Percentiles rank a stretch among this genome's conserved stretches.
Conservation (phyloP, 2,888 invertebrate genomes). For the Erebia palarica region DNA sequence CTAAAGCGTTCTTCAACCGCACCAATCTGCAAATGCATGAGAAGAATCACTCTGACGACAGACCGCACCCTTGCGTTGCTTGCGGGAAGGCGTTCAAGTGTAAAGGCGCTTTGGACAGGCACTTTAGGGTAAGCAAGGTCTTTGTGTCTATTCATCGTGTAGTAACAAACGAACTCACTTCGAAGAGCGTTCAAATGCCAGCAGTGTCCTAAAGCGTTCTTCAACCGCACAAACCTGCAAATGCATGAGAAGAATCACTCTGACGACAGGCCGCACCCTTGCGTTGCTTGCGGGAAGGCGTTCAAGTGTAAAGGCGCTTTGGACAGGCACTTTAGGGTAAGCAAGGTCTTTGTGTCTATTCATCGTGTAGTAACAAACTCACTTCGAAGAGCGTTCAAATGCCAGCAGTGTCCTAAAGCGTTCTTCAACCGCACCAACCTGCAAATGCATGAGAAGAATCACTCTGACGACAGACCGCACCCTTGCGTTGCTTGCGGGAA, state of each 20-base stretch:
- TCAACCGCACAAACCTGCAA: slow-evolving; percentile 68
- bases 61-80: slow-evolving; percentile 65
- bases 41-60: slow-evolving; percentile 66
- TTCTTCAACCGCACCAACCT: slow-evolving; percentile 72
- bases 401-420: slow-evolving; percentile 63
- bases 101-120: slow-evolving; percentile 68
- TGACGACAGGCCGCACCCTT: slow-evolving; percentile 63
- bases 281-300: slow-evolving; percentile 65
- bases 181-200: slow-evolving; percentile 60
- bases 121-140: slow-evolving; percentile 53
- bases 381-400: slow-evolving; percentile 63
- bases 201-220: slow-evolving; percentile 68
- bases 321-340: slow-evolving; percentile 64
- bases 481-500: slow-evolving; percentile 65
- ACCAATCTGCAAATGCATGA: slow-evolving; percentile 70
- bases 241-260: slow-evolving; percentile 73
- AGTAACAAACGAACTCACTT: slow-evolving; percentile 66
- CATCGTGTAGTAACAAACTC: slow-evolving; percentile 55
- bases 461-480: slow-evolving; percentile 66
- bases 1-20: slow-evolving; percentile 69
- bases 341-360: neutral
- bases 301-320: slow-evolving; percentile 73
- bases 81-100: slow-evolving; percentile 71
- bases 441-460: slow-evolving; percentile 69
- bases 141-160: neutral